Evolutionary conservation across 2,113 vertebrate species (phyloP).

Genomic region (Callaeas wilsoni): DNA sequence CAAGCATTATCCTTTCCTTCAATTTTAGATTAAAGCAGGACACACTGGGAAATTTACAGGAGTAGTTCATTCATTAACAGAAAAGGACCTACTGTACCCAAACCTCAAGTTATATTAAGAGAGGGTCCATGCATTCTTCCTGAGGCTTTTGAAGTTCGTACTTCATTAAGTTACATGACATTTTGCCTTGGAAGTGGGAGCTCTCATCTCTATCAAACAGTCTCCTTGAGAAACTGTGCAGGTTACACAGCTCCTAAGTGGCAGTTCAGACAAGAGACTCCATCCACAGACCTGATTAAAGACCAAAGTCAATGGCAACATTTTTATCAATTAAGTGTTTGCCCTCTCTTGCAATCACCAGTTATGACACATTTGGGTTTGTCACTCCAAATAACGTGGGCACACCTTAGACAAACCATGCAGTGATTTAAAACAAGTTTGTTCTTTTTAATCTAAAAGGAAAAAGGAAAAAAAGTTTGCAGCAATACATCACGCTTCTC

Average conservation of each 20-base stretch:
- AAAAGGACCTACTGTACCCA: conserved; percentile 1
- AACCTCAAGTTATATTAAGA: conserved; percentile 5
- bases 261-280: conserved; percentile 37
- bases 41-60: not conserved
- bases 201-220: conserved; percentile 51
- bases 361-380: conserved; percentile 40
- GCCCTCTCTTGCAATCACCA: conserved; percentile 40
- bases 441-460: conserved; percentile 53
- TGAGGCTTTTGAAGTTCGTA: conserved; percentile 43
- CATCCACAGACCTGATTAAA: conserved; percentile 42
- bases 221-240: conserved; percentile 28
- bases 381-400: not conserved
- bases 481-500: conserved; percentile 22
- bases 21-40: not conserved
- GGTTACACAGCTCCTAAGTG: conserved; percentile 11
- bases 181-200: conserved; percentile 12
- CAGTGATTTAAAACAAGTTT: conserved; percentile 40
- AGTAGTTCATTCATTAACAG: conserved; percentile 38
- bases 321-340: conserved; percentile 58
- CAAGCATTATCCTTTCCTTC: not conserved
- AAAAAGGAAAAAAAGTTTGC: conserved; percentile 3
- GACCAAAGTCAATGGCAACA: conserved; percentile 20
- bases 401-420: conserved; percentile 45
- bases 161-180: conserved; percentile 6
- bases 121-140: conserved; percentile 21